Conservation (phyloP, 37 sponge, comb jelly and placozoan species). For the Aplysina aerophoba region DNA sequence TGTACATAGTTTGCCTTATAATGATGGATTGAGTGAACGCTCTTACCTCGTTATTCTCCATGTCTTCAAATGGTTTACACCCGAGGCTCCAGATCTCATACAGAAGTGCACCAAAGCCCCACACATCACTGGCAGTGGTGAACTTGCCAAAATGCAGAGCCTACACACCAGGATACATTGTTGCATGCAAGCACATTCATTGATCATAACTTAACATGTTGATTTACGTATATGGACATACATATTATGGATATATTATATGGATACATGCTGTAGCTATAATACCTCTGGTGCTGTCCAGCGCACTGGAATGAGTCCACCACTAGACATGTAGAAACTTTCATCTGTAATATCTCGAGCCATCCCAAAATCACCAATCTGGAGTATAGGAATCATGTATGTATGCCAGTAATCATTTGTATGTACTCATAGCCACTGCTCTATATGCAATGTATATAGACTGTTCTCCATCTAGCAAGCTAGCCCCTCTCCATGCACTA, state of each 20-base stretch:
- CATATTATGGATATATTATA: neutral
- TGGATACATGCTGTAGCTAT: too few species aligned
- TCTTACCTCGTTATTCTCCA: neutral
- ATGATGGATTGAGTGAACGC: neutral
- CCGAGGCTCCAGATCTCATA: conserved; percentile 23
- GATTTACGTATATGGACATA: neutral
- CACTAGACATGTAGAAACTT: conserved; percentile 13
- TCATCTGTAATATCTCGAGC: conserved; percentile 2
- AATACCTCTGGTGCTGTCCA: conserved; percentile 32
- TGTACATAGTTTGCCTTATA: neutral
- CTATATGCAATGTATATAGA: too few species aligned
- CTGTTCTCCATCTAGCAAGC: too few species aligned
- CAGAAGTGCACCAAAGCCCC: conserved; percentile 16
- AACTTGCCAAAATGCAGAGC: conserved; percentile 16
- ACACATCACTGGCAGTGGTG: conserved; percentile 24
- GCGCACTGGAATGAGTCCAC: conserved; percentile 33
- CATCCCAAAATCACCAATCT: conserved; percentile 37
- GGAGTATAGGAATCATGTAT: neutral
- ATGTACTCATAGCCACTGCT: too few species aligned
- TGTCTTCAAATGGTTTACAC: neutral
- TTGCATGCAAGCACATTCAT: neutral
- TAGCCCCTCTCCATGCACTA: too few species aligned
- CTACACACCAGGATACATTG: neutral
- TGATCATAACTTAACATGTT: neutral
- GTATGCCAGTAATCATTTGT: too few species aligned